phyloP scores from a whole-genome alignment of 2,113 vertebrate genomes.

The Micromys minutus region DNA sequence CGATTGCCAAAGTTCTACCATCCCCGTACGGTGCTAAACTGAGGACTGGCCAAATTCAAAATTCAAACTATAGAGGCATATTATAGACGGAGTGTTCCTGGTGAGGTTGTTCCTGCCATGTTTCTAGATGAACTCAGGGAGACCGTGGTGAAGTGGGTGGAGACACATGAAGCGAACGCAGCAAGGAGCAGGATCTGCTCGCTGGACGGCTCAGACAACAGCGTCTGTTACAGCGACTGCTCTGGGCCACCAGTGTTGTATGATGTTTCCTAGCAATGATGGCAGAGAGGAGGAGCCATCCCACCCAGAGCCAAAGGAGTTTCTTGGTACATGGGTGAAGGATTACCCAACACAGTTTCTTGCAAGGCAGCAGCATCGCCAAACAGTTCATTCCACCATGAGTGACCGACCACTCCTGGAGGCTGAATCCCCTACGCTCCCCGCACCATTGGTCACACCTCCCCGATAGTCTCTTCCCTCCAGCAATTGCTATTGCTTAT shows the following conservation, averaged over 20 bases:
- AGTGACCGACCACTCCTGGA: no score
- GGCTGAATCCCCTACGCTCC: background rate
- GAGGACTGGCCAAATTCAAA: background rate
- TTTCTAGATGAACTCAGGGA: conserved; percentile 14
- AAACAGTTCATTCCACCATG: background rate
- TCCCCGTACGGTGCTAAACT: background rate
- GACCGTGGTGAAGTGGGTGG: background rate
- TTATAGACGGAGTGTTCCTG: background rate
- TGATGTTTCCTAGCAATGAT: background rate
- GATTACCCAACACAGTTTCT: background rate
- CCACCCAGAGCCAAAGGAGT: background rate
- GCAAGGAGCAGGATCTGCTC: background rate
- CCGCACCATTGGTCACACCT: accelerated
- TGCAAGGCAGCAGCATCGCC: background rate
- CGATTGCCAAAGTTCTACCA: background rate
- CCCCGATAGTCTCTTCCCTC: background rate
- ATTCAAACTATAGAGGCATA: background rate
- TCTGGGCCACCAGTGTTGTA: background rate
- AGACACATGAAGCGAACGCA: background rate
- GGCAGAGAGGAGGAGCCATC: background rate
- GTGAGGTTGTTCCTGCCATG: background rate
- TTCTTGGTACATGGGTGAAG: background rate
- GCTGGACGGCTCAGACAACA: background rate
- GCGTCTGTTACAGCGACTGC: background rate
- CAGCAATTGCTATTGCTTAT: no score